A percentile compares a stretch with the other conserved stretches of the same genome.
Conservation (phyloP, 2,888 invertebrate species). For the Ptychoptera contaminata region DNA sequence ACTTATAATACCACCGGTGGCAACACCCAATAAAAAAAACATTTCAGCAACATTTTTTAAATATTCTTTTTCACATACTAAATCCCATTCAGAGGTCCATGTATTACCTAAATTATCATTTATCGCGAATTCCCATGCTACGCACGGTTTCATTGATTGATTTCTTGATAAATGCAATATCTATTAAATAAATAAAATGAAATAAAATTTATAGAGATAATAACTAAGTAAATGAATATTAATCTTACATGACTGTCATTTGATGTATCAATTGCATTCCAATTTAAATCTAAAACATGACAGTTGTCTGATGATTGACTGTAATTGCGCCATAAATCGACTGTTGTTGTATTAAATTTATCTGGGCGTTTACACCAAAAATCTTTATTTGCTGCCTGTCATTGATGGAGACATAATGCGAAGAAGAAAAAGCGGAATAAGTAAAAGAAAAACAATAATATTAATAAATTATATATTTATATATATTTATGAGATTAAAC, state of each 20-base stretch:
- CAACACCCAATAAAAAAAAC: constrained; percentile 60
- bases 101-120: constrained; percentile 40
- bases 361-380: constrained; percentile 54
- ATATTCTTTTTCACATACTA: constrained; percentile 56
- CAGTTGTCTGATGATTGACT: constrained; percentile 48
- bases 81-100: constrained; percentile 53
- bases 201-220: background rate
- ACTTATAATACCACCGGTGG: constrained; percentile 61
- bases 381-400: constrained; percentile 44
- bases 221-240: constrained; percentile 2
- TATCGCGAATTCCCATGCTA: constrained; percentile 44
- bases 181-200: background rate
- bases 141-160: constrained; percentile 35
- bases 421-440: too few relatives aligned
- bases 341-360: constrained; percentile 35
- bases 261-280: constrained; percentile 21
- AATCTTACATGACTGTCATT: too few relatives aligned
- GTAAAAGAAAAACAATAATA: too few relatives aligned
- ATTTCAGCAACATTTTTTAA: constrained; percentile 59
- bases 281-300: constrained; percentile 34
- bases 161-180: constrained; percentile 18
- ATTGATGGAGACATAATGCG: too few relatives aligned
- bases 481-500: too few relatives aligned
- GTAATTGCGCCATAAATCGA: constrained; percentile 47
- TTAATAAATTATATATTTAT: too few relatives aligned